Evolutionary conservation across 2,113 vertebrate genomes (phyloP).

Genomic region (Thunnus maccoyii): DNA sequence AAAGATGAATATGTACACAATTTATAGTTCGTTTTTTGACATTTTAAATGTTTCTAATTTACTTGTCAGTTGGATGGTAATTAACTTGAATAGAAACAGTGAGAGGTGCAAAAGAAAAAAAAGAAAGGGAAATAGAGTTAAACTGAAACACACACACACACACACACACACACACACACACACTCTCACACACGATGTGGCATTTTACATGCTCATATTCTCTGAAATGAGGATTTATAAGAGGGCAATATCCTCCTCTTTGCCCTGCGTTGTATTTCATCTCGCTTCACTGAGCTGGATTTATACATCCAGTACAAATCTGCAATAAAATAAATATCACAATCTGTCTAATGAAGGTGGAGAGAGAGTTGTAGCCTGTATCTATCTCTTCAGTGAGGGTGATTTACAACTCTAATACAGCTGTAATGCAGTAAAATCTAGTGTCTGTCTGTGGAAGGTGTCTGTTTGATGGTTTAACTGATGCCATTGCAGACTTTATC

Average conservation of each 20-base stretch:
- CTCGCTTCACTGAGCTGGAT: conserved; percentile 40
- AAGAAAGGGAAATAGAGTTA: background rate
- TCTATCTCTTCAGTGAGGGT: conserved; percentile 24
- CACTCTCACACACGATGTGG: background rate
- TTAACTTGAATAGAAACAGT: background rate
- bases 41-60: conserved; percentile 10
- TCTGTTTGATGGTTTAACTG: conserved; percentile 50
- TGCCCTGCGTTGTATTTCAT: conserved; percentile 42
- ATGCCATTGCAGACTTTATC: conserved; percentile 34
- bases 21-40: background rate
- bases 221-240: conserved; percentile 54
- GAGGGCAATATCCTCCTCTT: conserved; percentile 54
- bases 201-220: conserved; percentile 46
- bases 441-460: conserved; percentile 36
- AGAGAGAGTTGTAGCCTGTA: conserved; percentile 36
- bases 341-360: conserved; percentile 32
- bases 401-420: conserved; percentile 54
- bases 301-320: conserved; percentile 60
- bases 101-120: background rate
- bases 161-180: background rate
- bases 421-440: conserved; percentile 48
- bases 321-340: conserved; percentile 62
- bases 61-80: background rate
- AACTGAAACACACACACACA: conserved; percentile 7
- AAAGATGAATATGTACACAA: background rate